Base-by-base conservation (phyloP, 2,797 vertebrate genomes). In the Peromyscus attwateri region DNA sequence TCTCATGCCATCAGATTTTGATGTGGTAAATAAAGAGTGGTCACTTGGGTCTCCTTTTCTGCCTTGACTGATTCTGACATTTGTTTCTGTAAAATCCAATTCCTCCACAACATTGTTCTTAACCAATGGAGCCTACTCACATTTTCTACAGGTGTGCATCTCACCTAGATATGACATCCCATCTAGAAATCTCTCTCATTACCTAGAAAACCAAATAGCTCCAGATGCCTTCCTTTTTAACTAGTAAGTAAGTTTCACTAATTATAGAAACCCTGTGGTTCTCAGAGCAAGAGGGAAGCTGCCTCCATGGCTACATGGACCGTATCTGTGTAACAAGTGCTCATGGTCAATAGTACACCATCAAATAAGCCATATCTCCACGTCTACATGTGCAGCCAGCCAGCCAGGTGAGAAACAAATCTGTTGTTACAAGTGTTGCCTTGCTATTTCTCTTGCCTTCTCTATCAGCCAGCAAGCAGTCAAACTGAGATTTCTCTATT, bases 81-180 rank as follows among this genome's bases (percentile, higher is more conserved):
- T 46, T 71, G 49, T 68, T 68, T 64, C 21, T 87, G 79, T 77
- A 92, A 95, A 82, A 94, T 87, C 64, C 57, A 82, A 3, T 57
- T 76, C 37, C 8, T 76, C n/a, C 27, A 43, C 57, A 34, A 73
- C 55, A 3, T 66, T 79, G 52, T 60, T n/a, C 57, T 87, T 60
- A 19, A 73, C 29, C 62, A 76, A 79, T 71, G 79, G 70, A 83
- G 14, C 12, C 52, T 76, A 66, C 64, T 94, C 89, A 17, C n/a
- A 89, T 80, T 70, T 80, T 40, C 57, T 89, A 27, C 4, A 89
- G 43, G 84, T 49, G 29, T 11, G 6, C 64, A 87, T 27, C 83
- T 70, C 46, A 52, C 21, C 19, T 46, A 70, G 21, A 16, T 83
- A 4, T 83, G 6, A 71, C 89, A 91, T 71, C 6, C 87, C 62